These are phyloP conservation scores for Metellina segmentata DNA, from an alignment of 2,888 invertebrate genomes.

Conservation along the genomic window DNA sequence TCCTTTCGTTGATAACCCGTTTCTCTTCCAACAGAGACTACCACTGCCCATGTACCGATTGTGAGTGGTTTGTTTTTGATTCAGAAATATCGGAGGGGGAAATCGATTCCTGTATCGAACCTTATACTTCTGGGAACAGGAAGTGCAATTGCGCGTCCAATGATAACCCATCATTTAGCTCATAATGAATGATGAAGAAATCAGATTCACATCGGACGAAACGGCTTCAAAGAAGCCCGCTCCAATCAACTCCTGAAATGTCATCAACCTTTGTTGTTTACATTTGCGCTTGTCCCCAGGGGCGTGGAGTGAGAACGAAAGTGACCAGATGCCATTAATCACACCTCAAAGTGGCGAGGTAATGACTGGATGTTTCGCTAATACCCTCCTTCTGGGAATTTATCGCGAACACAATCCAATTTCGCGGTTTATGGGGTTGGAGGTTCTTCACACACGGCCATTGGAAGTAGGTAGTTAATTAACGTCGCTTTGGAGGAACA, in stretches of 20 bases:
- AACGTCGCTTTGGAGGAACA: too few relatives aligned
- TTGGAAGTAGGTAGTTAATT: too few relatives aligned
- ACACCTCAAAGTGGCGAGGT: not conserved
- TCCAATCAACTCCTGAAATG: not conserved
- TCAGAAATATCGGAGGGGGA: too few relatives aligned
- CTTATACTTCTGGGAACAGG: not conserved
- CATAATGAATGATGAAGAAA: not conserved
- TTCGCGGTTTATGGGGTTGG: not conserved
- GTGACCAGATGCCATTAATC: not conserved
- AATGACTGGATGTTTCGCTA: not conserved
- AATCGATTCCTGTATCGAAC: not conserved
- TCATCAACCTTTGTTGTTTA: conserved; percentile 7
- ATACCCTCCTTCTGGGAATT: not conserved
- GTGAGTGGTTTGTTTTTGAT: too few relatives aligned
- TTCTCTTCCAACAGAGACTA: too few relatives aligned
- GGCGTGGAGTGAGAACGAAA: not conserved
- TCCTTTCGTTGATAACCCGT: too few relatives aligned
- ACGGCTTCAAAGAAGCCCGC: not conserved
- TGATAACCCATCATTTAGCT: not conserved
- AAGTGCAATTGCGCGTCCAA: not conserved
- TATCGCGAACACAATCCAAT: not conserved
- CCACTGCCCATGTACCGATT: too few relatives aligned
- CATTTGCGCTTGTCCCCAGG: conserved; percentile 7
- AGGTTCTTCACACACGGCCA: not conserved
- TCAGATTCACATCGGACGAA: not conserved